Percentiles rank a stretch among this genome's conserved stretches.
Evolutionary conservation across 1,140 invertebrate species (phyloP).

Genomic region (Glomeris maerens): DNA sequence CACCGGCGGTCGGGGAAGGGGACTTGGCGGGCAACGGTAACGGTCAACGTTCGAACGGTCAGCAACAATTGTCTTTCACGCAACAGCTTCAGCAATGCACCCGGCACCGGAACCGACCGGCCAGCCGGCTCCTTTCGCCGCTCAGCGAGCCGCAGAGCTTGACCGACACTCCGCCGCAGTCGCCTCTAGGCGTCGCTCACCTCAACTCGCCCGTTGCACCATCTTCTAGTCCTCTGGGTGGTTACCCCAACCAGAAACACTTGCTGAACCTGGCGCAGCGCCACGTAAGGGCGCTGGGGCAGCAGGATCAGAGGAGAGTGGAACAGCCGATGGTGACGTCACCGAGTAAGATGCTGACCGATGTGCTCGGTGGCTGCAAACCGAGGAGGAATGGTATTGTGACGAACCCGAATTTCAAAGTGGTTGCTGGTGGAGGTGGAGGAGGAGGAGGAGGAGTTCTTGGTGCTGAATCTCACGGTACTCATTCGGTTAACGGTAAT

Average conservation of each 20-base stretch:
- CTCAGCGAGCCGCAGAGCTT: slow-evolving; percentile 62
- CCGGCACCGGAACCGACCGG: slow-evolving; percentile 28
- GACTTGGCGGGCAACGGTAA: slow-evolving; percentile 24
- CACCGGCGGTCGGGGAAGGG: slow-evolving; percentile 21
- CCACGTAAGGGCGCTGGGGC: not conserved
- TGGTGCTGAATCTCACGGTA: slow-evolving; percentile 41
- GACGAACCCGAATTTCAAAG: slow-evolving; percentile 69
- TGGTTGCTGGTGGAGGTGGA: slow-evolving; percentile 28
- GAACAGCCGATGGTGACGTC: not conserved
- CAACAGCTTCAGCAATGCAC: slow-evolving; percentile 54
- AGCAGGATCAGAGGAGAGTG: not conserved
- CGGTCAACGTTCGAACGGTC: slow-evolving; percentile 17
- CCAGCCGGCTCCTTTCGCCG: slow-evolving; percentile 43
- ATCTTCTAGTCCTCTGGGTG: slow-evolving; percentile 31
- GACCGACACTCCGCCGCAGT: slow-evolving; percentile 65
- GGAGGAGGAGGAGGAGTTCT: slow-evolving; percentile 32
- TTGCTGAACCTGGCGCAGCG: slow-evolving; percentile 1
- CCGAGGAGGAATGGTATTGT: slow-evolving; percentile 66
- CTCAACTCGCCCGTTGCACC: slow-evolving; percentile 29
- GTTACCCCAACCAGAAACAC: too few relatives aligned
- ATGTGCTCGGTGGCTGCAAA: too few relatives aligned
- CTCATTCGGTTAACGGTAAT: slow-evolving; percentile 7
- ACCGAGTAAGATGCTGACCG: slow-evolving; percentile 30
- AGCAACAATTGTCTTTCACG: slow-evolving; percentile 43
- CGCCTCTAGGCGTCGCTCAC: slow-evolving; percentile 42